Base-by-base conservation (phyloP, 2,113 vertebrate genomes). In the Paradisaea rubra region DNA sequence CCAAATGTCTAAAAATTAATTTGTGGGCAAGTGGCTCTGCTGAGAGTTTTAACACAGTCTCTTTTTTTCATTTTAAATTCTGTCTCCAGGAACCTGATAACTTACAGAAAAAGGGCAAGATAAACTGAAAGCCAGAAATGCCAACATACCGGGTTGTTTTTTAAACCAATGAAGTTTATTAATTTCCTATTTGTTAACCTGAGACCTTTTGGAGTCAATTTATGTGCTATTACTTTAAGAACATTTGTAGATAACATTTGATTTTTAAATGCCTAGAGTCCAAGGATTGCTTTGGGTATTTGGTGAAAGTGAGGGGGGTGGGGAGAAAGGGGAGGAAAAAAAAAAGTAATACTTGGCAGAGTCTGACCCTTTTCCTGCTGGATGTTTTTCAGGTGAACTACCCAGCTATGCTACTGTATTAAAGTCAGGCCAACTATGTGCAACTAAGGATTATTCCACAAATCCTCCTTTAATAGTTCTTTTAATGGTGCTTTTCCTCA, bases 381-480 rank as follows among this genome's bases (percentile, higher is more conserved):
- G 88, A 95, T 91, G 69, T 83, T 96, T 90, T 94, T 96, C 91
- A 96, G 86, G 94, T 95, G 94, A 93, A 80, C 65, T 88, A 80
- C 91, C 60, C 47, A 61, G 42, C 50, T 81, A 69, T 59, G 88
- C 61, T 86, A 85, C 91, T 86, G 76, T 90, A 72, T 81, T 61
- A 82, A 50, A 92, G 57, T 86, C 70, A 84, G 47, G 86, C 90
- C 88, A 95, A 52, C 65, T 86, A 15, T 70, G 90, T 91, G 82
- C 68, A 93, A 93, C 54, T 86, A 65, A 66, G 81, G 87, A 61
- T 95, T 95, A 78, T 92, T 94, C 77, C 89, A 85, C 82, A 93
- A 95, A 91, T 93, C 70, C 76, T 64, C 59, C 64, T 94, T 82
- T 66, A 82, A 33, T 81, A 92, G 59, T 79, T 56, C 33, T 78